Evolutionary conservation across 2,113 vertebrate genomes (phyloP).

Genomic region (Natator depressus): DNA sequence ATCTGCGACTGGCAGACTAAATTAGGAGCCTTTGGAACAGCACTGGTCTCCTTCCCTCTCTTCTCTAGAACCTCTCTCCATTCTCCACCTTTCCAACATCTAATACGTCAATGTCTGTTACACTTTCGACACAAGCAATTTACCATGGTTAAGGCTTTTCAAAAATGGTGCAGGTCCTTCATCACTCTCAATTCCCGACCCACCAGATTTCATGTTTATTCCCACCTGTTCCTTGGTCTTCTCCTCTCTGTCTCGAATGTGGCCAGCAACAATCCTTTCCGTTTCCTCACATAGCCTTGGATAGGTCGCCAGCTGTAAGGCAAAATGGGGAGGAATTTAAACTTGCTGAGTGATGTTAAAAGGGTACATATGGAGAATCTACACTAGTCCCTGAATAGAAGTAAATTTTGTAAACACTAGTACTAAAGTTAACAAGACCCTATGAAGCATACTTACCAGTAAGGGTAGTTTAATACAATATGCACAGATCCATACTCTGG

Average conservation of each 20-base stretch:
- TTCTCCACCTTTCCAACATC: not conserved
- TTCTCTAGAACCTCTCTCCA: not conserved
- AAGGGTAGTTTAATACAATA: not conserved
- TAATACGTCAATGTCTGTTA: not conserved
- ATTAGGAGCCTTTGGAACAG: not conserved
- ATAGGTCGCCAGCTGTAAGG: constrained; percentile 86
- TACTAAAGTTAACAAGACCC: not conserved
- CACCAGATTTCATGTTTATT: not conserved
- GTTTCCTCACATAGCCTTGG: constrained; percentile 91
- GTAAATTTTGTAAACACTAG: not conserved
- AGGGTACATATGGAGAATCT: not conserved
- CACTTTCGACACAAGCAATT: not conserved
- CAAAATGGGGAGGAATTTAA: constrained; percentile 20
- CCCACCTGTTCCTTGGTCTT: constrained; percentile 92
- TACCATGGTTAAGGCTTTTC: not conserved
- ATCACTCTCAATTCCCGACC: not conserved
- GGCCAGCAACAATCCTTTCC: constrained; percentile 89
- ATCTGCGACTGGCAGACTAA: not conserved
- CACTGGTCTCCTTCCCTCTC: not conserved
- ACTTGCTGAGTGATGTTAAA: not conserved
- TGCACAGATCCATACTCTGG: not conserved
- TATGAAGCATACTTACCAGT: not conserved
- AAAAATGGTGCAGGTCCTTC: not conserved
- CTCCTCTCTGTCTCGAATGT: constrained; percentile 90
- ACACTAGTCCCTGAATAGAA: not conserved